Percentiles rank a stretch among this genome's conserved stretches.
Conservation (phyloP, 1,140 invertebrate genomes). For the Apis florea region DNA sequence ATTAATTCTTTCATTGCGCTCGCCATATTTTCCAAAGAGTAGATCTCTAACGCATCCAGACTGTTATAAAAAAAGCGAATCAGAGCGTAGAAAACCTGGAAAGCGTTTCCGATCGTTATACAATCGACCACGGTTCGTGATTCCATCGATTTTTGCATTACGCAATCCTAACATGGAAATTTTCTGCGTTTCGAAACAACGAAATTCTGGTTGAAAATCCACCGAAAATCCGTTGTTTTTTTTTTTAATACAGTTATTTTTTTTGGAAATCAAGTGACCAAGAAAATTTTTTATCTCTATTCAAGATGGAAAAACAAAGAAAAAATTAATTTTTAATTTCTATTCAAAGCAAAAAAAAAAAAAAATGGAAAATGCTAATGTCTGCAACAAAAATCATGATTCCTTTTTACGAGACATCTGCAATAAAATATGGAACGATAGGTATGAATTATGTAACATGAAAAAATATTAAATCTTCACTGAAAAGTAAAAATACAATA, state of each 20-base stretch:
- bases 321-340: background rate
- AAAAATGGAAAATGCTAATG: too few species aligned
- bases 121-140: slow-evolving; percentile 24
- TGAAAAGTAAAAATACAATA: too few species aligned
- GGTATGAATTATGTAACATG: too few species aligned
- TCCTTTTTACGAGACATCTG: too few species aligned
- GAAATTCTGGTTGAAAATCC: background rate
- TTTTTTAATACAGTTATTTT: background rate
- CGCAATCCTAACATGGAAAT: background rate
- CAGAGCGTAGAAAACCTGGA: slow-evolving; percentile 31
- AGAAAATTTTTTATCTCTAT: background rate
- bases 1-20: slow-evolving; percentile 17
- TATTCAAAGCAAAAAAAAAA: background rate
- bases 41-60: background rate
- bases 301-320: background rate
- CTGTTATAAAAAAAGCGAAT: slow-evolving; percentile 12
- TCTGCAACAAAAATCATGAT: too few species aligned
- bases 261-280: too few species aligned
- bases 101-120: slow-evolving; percentile 41
- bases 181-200: slow-evolving; percentile 6
- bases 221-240: too few species aligned
- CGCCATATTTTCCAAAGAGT: slow-evolving; percentile 9
- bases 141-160: slow-evolving; percentile 6
- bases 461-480: too few species aligned
- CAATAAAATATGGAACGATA: too few species aligned